Percentiles rank a stretch among this genome's conserved stretches.
These are phyloP conservation scores for Empis livida DNA, from an alignment of 2,888 invertebrate species.

Conservation along the genomic window DNA sequence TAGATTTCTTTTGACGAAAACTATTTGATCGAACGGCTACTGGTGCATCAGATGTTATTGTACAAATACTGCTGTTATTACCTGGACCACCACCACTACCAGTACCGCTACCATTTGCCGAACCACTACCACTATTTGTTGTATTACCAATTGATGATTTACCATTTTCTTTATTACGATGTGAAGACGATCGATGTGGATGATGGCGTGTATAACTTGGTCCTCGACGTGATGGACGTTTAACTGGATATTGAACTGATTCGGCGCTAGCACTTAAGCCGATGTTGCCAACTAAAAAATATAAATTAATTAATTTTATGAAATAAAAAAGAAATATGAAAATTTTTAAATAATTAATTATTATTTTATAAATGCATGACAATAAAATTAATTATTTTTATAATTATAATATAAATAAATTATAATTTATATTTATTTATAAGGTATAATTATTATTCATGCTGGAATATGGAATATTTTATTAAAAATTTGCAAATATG, in stretches of 20 bases:
- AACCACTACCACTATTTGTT: background rate
- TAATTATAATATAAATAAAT: background rate
- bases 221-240: conserved; percentile 43
- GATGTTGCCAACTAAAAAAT: conserved; percentile 40
- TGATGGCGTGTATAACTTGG: conserved; percentile 37
- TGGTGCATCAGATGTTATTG: background rate
- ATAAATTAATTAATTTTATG: conserved; percentile 10
- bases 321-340: conserved; percentile 8
- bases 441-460: background rate
- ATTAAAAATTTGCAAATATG: too few species aligned
- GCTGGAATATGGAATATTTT: background rate
- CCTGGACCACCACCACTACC: conserved; percentile 8
- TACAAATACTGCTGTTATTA: background rate
- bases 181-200: conserved; percentile 40
- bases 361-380: background rate
- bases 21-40: conserved; percentile 9
- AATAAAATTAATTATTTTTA: background rate
- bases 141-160: conserved; percentile 10
- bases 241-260: conserved; percentile 46
- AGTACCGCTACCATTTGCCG: conserved; percentile 10
- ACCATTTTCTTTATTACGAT: conserved; percentile 43
- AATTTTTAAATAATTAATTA: background rate
- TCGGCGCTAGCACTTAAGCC: conserved; percentile 50
- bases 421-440: background rate
- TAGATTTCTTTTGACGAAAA: conserved; percentile 12